A percentile compares a stretch with the other conserved stretches of the same genome.
These are phyloP conservation scores for Macrophya alboannulata DNA, from an alignment of 2,888 invertebrate genomes.

Conservation along the genomic window DNA sequence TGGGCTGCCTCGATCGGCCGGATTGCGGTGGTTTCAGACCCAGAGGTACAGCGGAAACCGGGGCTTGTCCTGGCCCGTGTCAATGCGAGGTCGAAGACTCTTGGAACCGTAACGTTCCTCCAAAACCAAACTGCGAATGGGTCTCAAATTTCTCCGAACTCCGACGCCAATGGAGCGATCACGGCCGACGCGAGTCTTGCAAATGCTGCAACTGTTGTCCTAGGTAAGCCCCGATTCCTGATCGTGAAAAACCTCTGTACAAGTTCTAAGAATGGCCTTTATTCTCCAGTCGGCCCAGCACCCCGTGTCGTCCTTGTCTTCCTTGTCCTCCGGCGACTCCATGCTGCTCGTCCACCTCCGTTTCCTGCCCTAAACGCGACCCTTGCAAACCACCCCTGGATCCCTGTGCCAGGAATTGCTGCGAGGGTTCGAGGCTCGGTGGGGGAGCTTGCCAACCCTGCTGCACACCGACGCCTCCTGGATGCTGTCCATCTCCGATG, in stretches of 20 bases:
- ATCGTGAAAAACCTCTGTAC: neutral
- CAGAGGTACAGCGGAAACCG: slow-evolving; percentile 65
- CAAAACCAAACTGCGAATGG: slow-evolving; percentile 73
- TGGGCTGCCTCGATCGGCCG: slow-evolving; percentile 64
- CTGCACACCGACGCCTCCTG: neutral
- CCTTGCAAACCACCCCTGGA: slow-evolving; percentile 27
- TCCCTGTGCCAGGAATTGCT: slow-evolving; percentile 23
- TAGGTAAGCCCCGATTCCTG: slow-evolving; percentile 63
- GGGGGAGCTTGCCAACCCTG: slow-evolving; percentile 42
- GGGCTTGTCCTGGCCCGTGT: slow-evolving; percentile 69
- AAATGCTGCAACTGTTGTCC: slow-evolving; percentile 71
- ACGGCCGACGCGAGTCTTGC: slow-evolving; percentile 70
- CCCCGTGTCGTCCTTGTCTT: slow-evolving; percentile 45
- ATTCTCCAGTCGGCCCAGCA: slow-evolving; percentile 45
- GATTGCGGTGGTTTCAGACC: slow-evolving; percentile 68
- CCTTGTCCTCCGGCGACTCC: slow-evolving; percentile 47
- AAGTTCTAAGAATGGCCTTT: neutral
- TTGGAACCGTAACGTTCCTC: slow-evolving; percentile 73
- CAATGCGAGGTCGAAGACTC: slow-evolving; percentile 74
- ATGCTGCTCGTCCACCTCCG: slow-evolving; percentile 34
- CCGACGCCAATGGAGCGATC: slow-evolving; percentile 75
- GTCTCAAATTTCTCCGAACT: slow-evolving; percentile 72
- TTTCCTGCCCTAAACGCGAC: slow-evolving; percentile 38
- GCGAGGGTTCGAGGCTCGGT: slow-evolving; percentile 46
- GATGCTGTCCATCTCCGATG: slow-evolving; percentile 18